Conservation (phyloP, 2,797 vertebrate genomes). For the Pangasius krempfi region DNA sequence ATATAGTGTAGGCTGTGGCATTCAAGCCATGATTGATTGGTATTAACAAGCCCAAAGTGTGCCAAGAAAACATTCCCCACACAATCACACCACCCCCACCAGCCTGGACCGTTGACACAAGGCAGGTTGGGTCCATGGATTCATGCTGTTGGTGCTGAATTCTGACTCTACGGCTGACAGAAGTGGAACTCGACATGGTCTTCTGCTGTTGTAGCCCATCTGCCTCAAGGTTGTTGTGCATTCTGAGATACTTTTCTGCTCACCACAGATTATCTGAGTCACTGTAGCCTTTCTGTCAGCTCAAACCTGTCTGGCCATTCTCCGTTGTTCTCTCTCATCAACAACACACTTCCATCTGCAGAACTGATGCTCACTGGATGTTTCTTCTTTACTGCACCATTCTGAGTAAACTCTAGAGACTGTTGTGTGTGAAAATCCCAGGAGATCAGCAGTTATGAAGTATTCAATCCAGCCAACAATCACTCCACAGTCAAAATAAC, state of each 20-base stretch:
- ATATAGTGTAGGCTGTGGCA: neutral
- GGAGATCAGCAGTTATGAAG: neutral
- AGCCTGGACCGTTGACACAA: too few relatives aligned
- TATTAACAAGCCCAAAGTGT: neutral
- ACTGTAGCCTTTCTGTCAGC: too few relatives aligned
- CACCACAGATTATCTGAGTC: neutral
- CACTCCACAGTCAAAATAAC: neutral
- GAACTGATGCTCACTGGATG: neutral
- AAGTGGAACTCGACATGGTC: neutral
- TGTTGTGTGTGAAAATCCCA: neutral
- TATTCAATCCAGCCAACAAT: neutral
- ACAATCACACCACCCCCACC: too few relatives aligned
- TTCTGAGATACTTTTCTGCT: neutral
- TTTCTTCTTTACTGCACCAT: too few relatives aligned
- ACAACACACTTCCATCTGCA: neutral
- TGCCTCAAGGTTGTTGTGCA: neutral
- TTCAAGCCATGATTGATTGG: neutral
- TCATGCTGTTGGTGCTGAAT: too few relatives aligned
- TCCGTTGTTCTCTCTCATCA: neutral
- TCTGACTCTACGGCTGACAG: too few relatives aligned
- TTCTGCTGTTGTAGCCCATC: neutral
- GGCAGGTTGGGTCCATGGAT: too few relatives aligned
- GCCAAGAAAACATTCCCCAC: neutral
- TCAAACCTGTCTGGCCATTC: too few relatives aligned
- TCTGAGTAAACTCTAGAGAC: too few relatives aligned